These are phyloP conservation scores for Neotragus pygmaeus DNA, from an alignment of 2,113 vertebrate genomes.

Conservation along the genomic window DNA sequence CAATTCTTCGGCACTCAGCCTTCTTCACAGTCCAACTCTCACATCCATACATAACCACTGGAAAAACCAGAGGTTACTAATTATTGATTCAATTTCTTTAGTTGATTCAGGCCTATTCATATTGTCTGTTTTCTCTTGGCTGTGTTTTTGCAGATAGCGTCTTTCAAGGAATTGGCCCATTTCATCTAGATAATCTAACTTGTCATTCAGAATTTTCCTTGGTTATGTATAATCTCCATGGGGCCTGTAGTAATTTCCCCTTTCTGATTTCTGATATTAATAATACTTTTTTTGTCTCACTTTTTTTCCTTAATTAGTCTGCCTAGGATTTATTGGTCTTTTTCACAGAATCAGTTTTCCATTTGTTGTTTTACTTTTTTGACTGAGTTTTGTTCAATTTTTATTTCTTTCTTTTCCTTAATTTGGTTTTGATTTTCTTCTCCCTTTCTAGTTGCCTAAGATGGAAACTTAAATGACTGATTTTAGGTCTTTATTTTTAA, in stretches of 20 bases:
- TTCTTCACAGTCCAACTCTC: too few relatives aligned
- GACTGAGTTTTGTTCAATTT: background rate
- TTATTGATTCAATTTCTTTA: background rate
- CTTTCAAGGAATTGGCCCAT: background rate
- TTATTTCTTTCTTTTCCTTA: background rate
- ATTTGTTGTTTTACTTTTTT: background rate
- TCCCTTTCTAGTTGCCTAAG: background rate
- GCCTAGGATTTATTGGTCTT: background rate
- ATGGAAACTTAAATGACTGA: background rate
- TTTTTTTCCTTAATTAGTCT: background rate
- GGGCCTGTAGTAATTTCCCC: background rate
- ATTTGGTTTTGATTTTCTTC: background rate
- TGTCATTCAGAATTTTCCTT: background rate
- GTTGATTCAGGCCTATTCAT: background rate
- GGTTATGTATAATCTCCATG: background rate
- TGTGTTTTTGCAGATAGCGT: background rate
- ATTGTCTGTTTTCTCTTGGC: background rate
- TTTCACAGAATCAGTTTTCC: background rate
- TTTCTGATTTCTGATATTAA: background rate
- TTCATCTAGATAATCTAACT: background rate
- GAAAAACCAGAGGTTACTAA: background rate
- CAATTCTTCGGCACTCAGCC: rapidly evolving
- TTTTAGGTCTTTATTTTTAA: background rate
- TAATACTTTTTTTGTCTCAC: background rate
- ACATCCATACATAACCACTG: too few relatives aligned